Conservation (phyloP, 1,140 invertebrate genomes). For the Tetramorium parvispinum region DNA sequence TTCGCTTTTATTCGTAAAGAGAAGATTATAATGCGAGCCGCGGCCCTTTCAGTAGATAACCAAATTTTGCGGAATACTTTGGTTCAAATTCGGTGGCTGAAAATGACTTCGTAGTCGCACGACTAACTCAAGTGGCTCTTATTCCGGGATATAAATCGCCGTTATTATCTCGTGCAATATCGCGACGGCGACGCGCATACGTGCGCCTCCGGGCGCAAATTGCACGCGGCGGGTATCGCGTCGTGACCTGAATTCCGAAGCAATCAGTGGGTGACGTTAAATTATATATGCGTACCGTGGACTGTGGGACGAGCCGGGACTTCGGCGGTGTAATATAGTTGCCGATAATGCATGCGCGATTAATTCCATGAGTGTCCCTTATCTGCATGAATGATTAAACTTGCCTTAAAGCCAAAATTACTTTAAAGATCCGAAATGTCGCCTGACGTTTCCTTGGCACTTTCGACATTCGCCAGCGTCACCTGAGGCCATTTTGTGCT, state of each 20-base stretch:
- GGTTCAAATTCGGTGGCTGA: not conserved
- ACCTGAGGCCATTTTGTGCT: not conserved
- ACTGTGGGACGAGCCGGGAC: slow-evolving; percentile 37
- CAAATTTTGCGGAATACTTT: not conserved
- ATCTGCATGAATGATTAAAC: slow-evolving; percentile 56
- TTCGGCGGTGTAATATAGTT: slow-evolving; percentile 66
- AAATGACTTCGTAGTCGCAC: not conserved
- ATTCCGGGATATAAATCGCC: slow-evolving; percentile 16
- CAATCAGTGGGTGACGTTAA: slow-evolving; percentile 71
- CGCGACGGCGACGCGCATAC: slow-evolving; percentile 32
- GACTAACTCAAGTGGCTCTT: not conserved
- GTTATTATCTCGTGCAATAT: slow-evolving; percentile 42
- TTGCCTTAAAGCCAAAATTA: slow-evolving; percentile 25
- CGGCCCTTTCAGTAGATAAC: not conserved
- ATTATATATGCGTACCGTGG: slow-evolving; percentile 70
- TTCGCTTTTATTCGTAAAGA: not conserved
- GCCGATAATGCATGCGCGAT: slow-evolving; percentile 67
- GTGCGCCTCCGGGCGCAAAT: slow-evolving; percentile 59
- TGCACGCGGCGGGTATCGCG: slow-evolving; percentile 56
- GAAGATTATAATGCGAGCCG: not conserved
- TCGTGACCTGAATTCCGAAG: slow-evolving; percentile 73
- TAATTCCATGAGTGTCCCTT: slow-evolving; percentile 59
- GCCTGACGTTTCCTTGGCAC: not conserved
- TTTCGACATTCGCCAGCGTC: not conserved
- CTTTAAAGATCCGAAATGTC: not conserved